Conservation (phyloP, 2,797 vertebrate species). For the Labeo calbasu region DNA sequence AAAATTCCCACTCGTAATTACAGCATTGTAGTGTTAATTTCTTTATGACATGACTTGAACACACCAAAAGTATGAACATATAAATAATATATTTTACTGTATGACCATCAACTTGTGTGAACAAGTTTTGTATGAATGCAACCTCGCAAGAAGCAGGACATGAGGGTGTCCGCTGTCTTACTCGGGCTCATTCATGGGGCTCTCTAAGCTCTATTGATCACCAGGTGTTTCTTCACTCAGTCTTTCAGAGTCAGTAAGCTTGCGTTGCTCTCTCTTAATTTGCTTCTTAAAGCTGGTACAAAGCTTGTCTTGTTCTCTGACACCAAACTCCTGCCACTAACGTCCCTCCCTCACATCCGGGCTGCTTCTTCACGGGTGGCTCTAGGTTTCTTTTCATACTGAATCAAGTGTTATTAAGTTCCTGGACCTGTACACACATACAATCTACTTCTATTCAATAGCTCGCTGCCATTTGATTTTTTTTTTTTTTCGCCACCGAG, state of each 20-base stretch:
- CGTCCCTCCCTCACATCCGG: constrained; percentile 79
- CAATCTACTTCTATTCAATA: constrained; percentile 64
- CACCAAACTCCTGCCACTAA: constrained; percentile 75
- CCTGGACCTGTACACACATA: constrained; percentile 62
- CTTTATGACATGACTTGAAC: background rate
- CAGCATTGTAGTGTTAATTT: background rate
- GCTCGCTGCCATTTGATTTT: constrained; percentile 64
- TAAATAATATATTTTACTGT: background rate
- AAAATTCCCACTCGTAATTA: background rate
- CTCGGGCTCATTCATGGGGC: constrained; percentile 73
- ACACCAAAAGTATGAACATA: background rate
- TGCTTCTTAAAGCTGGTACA: constrained; percentile 82
- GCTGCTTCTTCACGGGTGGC: constrained; percentile 80
- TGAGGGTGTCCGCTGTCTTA: constrained; percentile 23
- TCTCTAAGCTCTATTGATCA: constrained; percentile 81
- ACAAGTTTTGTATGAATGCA: constrained; percentile 47
- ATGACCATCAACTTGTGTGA: constrained; percentile 5
- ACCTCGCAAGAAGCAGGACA: constrained; percentile 6
- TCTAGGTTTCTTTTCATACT: constrained; percentile 82
- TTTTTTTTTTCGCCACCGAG: constrained; percentile 75
- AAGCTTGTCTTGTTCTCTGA: constrained; percentile 81
- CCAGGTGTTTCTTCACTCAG: constrained; percentile 70
- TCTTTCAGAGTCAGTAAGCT: constrained; percentile 81
- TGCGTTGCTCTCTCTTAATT: constrained; percentile 83
- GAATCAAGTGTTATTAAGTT: constrained; percentile 86